Evolutionary conservation across 2,888 invertebrate species (phyloP), one percentile per base, ranked within the genome.

Genomic region (Acanthosoma haemorrhoidale): DNA sequence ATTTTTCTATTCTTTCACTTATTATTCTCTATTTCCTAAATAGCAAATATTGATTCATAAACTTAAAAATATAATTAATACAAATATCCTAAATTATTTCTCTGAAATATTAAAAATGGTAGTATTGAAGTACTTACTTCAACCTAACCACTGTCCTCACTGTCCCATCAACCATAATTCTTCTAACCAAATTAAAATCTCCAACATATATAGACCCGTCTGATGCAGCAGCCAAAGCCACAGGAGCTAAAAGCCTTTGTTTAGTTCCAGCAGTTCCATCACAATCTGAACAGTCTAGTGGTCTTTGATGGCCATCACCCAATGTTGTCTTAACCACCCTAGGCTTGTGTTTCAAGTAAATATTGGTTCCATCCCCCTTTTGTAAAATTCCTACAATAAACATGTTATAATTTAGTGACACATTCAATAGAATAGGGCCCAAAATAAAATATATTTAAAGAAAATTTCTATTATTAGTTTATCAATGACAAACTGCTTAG

Each of bases 281-380:
- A 80, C 91, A 92, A 68, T 91, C 91, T 11, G 79, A 79, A 79
- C 96, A 96, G 74, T 94, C 91, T 36, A 95, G 82, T 0, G 92
- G 90, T 36, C 97, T 84, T 78, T 94, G 94, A 75, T 92, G 89
- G 0, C 94, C 94, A 78, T 93, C 94, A 9, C 95, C 96, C 89
- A 96, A 90, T 0, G 92, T 87, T 2, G 95, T 94, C 59, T 93
- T 84, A 73, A 96, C 92, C 13, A 96, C 91, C 51, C 94, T 85
- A 0, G 96, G 96, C 78, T 94, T 92, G 79, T 96, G 92, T 76
- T 92, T 94, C 77, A 98, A 81, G 80, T 96, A 96, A 71, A 96
- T 92, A 77, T 95, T 96, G 0, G 95, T 92, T 11, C 98, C 98
- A 77, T 98, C 97, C 31, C 98, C 98, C 79, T 96, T 96, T 82